Base-by-base conservation (phyloP, 1,140 invertebrate genomes). In the Cotesia typhae region DNA sequence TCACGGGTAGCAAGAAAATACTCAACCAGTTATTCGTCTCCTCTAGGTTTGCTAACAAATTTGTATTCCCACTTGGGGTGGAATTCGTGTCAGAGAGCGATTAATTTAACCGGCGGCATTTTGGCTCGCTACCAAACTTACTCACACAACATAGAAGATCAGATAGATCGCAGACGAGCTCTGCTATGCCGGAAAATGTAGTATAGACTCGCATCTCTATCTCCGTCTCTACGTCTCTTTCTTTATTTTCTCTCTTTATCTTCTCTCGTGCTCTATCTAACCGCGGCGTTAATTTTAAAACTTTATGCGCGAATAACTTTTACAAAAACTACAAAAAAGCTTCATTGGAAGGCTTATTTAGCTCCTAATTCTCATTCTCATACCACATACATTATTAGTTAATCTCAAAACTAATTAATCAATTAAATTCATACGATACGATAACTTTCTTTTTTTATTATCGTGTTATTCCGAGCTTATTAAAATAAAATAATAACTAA, bases 21-120 rank as follows among this genome's bases (percentile, higher is more conserved):
- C 28, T 38, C 53, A n/a, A 57, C 55, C 53, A 71, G 55, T 61
- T 70, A 61, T 53, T 57, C 38, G 64, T 67, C 71, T 72, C 65
- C 72, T 67, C 70, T 67, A 66, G 67, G 61, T 70, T 69, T 66
- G 67, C 67, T 73, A 78, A 80, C 78, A 81, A 82, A 82, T 82
- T 82, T 76, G 76, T 79, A 82, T 82, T 81, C 78, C 80, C 79
- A 80, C 80, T 82, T 81, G 79, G 79, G 75, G 75, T 77, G 79
- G 81, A 82, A 82, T 82, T 82, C 80, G 80, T 82, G 81, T 82
- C 80, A 82, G 77, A 77, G 78, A 82, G 76, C 80, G 81, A 82
- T 82, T 82, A 82, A 82, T 82, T 82, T 82, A 79, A 82, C 80
- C 80, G 74, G 72, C 76, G 78, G 77, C 79, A 81, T 80, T 79